phyloP scores from a whole-genome alignment of 1,140 invertebrate species.

The Drosophila azteca region DNA sequence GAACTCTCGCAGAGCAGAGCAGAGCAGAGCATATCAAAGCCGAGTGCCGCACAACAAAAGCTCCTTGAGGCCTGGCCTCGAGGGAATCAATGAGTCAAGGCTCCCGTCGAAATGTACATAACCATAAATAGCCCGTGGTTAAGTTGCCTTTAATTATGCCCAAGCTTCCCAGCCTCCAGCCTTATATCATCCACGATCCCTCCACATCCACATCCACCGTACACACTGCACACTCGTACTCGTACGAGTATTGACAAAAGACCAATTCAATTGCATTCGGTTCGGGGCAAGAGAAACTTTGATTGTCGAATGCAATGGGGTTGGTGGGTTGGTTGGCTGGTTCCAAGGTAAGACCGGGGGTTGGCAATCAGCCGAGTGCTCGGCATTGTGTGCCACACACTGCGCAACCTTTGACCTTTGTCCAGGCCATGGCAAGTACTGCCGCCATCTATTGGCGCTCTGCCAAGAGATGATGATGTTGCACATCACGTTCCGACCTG shows the following conservation, averaged over 20 bases:
- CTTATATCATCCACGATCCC: neutral
- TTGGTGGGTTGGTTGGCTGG: no score
- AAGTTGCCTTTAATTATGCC: constrained; percentile 58
- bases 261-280: constrained; percentile 54
- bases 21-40: constrained; percentile 42
- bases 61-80: constrained; percentile 52
- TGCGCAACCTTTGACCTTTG: constrained; percentile 31
- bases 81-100: constrained; percentile 73
- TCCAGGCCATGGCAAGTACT: neutral
- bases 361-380: constrained; percentile 35
- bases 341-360: constrained; percentile 25
- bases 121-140: constrained; percentile 68
- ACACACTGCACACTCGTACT: no score
- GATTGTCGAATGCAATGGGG: constrained; percentile 17
- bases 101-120: constrained; percentile 61
- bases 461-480: constrained; percentile 31
- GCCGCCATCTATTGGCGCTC: constrained; percentile 35
- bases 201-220: no score
- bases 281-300: constrained; percentile 30
- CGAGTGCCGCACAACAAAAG: constrained; percentile 56
- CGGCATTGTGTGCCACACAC: constrained; percentile 24
- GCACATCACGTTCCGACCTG: constrained; percentile 52
- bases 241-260: constrained; percentile 36
- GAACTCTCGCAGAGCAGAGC: constrained; percentile 28
- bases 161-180: constrained; percentile 10